Conservation (phyloP, 2,888 invertebrate species). For the Drosophila mettleri region DNA sequence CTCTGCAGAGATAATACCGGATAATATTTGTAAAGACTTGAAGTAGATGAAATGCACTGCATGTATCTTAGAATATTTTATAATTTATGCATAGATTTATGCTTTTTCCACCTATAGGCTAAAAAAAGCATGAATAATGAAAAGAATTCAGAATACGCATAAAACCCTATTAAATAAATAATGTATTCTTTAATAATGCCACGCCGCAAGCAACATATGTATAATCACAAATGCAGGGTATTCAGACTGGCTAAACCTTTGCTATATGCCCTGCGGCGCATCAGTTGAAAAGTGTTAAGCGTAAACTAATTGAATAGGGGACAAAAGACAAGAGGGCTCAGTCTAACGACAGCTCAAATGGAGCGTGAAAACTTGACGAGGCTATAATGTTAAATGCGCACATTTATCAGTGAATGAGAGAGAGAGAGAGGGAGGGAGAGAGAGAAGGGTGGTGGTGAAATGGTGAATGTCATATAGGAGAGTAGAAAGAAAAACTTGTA, state of each 20-base stretch:
- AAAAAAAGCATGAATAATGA: background rate
- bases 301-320: constrained; percentile 35
- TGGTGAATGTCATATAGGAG: background rate
- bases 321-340: background rate
- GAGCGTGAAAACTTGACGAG: constrained; percentile 46
- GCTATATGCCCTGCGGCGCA: background rate
- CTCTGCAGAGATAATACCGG: too few species aligned
- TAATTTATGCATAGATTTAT: background rate
- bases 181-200: too few species aligned
- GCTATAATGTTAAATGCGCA: background rate
- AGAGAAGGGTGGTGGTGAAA: too few species aligned
- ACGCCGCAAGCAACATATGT: too few species aligned
- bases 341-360: constrained; percentile 36
- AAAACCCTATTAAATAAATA: too few species aligned
- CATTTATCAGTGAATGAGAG: background rate
- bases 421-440: background rate
- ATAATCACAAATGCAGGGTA: constrained; percentile 19
- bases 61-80: too few species aligned
- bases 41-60: too few species aligned
- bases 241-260: background rate
- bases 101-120: background rate
- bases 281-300: constrained; percentile 12
- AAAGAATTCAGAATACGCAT: background rate
- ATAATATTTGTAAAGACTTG: too few species aligned
- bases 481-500: constrained; percentile 22